A percentile compares a stretch with the other conserved stretches of the same genome.
These are phyloP conservation scores for Neopelma chrysocephalum DNA, from an alignment of 2,797 vertebrate species.

Conservation along the genomic window DNA sequence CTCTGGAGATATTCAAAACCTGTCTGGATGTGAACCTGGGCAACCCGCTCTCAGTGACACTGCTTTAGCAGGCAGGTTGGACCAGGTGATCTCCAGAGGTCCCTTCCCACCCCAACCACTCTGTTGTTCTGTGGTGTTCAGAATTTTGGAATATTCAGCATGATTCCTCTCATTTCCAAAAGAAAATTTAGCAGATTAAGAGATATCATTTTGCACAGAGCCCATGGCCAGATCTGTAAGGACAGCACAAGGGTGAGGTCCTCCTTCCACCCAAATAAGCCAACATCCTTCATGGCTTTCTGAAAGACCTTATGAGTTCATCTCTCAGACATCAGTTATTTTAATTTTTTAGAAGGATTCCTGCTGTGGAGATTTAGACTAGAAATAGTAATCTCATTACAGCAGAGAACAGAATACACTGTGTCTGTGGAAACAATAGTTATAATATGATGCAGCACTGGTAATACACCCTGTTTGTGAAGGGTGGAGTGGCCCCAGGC, in stretches of 20 bases:
- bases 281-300: not conserved
- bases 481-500: too few species aligned
- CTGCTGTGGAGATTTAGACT: not conserved
- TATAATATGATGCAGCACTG: not conserved
- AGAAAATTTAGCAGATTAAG: not conserved
- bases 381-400: not conserved
- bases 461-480: not conserved
- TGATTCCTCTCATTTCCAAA: not conserved
- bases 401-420: not conserved
- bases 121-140: not conserved
- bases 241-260: rapidly evolving
- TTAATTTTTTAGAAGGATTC: not conserved
- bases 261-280: not conserved
- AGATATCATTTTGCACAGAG: not conserved
- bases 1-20: not conserved
- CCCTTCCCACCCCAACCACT: not conserved
- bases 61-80: not conserved
- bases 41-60: not conserved
- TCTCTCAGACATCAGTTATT: not conserved
- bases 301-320: not conserved
- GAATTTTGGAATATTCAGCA: not conserved
- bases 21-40: not conserved
- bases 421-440: not conserved
- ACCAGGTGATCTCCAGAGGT: not conserved
- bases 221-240: not conserved